A percentile compares a stretch with the other conserved stretches of the same genome.
phyloP scores from a whole-genome alignment of 2,113 vertebrate species.

The Campylorhamphus procurvoides region DNA sequence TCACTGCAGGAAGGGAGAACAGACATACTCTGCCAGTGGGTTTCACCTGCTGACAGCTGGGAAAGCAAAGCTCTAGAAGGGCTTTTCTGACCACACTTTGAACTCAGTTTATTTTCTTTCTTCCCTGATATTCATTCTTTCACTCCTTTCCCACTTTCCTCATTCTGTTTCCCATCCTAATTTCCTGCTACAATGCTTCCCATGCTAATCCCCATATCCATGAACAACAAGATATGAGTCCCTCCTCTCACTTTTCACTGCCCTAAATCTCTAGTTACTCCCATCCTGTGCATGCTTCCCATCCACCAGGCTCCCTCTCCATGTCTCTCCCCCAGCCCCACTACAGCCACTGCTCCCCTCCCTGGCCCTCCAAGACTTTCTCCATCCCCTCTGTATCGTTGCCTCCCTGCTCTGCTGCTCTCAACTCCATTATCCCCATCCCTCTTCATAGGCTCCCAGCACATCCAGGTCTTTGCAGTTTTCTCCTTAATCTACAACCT shows the following conservation, averaged over 20 bases:
- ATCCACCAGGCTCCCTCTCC: neutral
- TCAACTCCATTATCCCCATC: neutral
- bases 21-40: neutral
- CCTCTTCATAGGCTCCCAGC: neutral
- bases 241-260: neutral
- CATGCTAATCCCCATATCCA: neutral
- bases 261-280: neutral
- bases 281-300: neutral
- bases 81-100: neutral
- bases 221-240: neutral
- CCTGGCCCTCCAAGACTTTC: neutral
- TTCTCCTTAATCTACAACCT: neutral
- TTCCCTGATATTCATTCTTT: neutral
- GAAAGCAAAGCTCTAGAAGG: neutral
- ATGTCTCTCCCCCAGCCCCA: neutral
- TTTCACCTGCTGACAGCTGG: neutral
- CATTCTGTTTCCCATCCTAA: neutral
- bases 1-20: neutral
- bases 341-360: neutral
- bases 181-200: neutral
- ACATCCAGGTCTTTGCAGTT: neutral
- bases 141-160: neutral
- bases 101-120: neutral
- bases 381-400: fast-evolving
- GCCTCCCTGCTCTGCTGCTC: neutral